phyloP scores from a whole-genome alignment of 2,888 invertebrate species.

The Hypselothyrea guttata region DNA sequence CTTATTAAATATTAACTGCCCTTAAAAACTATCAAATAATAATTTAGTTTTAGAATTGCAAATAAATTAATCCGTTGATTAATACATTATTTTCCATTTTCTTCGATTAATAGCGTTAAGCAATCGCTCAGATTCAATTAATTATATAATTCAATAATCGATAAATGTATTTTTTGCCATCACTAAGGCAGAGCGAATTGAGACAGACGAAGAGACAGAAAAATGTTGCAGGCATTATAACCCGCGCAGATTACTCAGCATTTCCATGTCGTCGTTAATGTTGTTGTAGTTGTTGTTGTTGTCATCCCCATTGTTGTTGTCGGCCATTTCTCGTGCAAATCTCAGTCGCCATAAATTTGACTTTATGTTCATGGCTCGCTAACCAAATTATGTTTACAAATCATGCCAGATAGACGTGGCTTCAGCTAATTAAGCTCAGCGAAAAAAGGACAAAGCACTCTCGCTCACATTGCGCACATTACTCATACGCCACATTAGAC shows the following conservation, averaged over 20 bases:
- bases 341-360: constrained; percentile 74
- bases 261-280: constrained; percentile 52
- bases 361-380: constrained; percentile 73
- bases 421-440: constrained; percentile 55
- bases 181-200: not conserved
- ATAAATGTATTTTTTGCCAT: no score
- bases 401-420: constrained; percentile 54
- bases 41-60: no score
- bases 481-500: constrained; percentile 71
- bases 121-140: no score
- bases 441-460: constrained; percentile 50
- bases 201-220: not conserved
- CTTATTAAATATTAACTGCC: no score
- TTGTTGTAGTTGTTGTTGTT: constrained; percentile 3
- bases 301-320: no score
- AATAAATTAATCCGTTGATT: no score
- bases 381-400: constrained; percentile 74
- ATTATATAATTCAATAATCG: no score
- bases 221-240: constrained; percentile 12
- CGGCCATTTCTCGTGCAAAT: constrained; percentile 56
- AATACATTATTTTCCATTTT: no score
- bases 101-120: no score
- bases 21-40: no score
- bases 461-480: constrained; percentile 42
- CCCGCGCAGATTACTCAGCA: constrained; percentile 68